phyloP scores from a whole-genome alignment of 1,140 invertebrate genomes.

The Microplitis mediator region DNA sequence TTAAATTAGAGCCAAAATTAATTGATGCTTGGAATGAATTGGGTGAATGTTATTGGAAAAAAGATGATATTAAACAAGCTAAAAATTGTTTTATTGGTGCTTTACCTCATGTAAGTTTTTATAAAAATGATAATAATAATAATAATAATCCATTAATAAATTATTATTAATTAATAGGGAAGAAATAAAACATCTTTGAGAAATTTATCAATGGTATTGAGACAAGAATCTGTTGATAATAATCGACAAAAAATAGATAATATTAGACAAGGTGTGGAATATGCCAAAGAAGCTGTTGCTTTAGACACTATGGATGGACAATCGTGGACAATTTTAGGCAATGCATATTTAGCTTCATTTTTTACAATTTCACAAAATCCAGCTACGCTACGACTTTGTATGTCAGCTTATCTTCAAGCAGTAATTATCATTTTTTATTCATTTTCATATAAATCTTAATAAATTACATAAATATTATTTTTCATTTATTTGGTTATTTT shows the following conservation, averaged over 20 bases:
- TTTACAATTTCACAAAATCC: slow-evolving; percentile 79
- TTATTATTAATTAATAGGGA: slow-evolving; percentile 63
- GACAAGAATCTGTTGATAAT: slow-evolving; percentile 68
- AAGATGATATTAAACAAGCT: slow-evolving; percentile 79
- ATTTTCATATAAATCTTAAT: not conserved
- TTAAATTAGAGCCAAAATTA: slow-evolving; percentile 83
- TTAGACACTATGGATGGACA: slow-evolving; percentile 81
- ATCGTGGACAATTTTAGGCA: slow-evolving; percentile 86
- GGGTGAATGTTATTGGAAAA: slow-evolving; percentile 90
- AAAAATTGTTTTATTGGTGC: slow-evolving; percentile 86
- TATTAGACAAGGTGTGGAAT: slow-evolving; percentile 75
- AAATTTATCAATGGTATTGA: slow-evolving; percentile 82
- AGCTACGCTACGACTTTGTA: slow-evolving; percentile 72
- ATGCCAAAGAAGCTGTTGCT: slow-evolving; percentile 84
- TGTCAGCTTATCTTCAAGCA: slow-evolving; percentile 83
- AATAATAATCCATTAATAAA: no score
- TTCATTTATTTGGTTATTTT: slow-evolving; percentile 14
- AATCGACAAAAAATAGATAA: slow-evolving; percentile 68
- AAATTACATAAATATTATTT: not conserved
- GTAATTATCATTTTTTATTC: slow-evolving; percentile 58
- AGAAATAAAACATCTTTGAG: slow-evolving; percentile 80
- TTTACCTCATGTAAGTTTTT: slow-evolving; percentile 73
- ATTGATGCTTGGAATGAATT: slow-evolving; percentile 89
- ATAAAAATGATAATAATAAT: no score
- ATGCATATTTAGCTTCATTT: slow-evolving; percentile 83